Conservation (phyloP, 1,140 invertebrate species). For the Cydia fagiglandana region DNA sequence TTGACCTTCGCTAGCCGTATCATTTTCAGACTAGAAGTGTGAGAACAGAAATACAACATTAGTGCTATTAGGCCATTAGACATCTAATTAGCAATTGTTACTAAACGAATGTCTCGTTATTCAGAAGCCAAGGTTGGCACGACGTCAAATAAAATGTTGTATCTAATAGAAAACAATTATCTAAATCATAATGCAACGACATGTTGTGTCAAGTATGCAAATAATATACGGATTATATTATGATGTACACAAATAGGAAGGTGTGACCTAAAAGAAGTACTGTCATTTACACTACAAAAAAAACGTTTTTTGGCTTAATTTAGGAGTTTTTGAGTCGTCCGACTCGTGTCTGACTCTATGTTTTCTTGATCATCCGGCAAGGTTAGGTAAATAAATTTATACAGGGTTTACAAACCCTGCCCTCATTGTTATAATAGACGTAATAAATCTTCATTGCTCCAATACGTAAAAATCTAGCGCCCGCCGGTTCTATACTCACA, state of each 20-base stretch:
- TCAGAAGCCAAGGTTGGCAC: neutral
- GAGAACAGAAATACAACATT: neutral
- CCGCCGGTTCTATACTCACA: conserved; percentile 43
- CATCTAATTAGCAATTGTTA: conserved; percentile 25
- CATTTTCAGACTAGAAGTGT: conserved; percentile 19
- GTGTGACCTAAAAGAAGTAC: neutral
- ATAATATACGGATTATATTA: neutral
- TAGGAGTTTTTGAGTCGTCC: too few species aligned
- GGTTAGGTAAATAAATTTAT: neutral
- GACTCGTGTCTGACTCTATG: too few species aligned
- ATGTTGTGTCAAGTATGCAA: neutral
- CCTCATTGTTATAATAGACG: conserved; percentile 37
- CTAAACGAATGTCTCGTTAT: conserved; percentile 26
- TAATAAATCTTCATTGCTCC: conserved; percentile 43
- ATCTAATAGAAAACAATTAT: conserved; percentile 7
- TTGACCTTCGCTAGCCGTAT: conserved; percentile 21
- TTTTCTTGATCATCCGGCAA: neutral
- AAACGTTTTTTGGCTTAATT: too few species aligned
- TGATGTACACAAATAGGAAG: neutral
- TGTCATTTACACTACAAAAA: too few species aligned
- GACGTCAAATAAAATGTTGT: neutral
- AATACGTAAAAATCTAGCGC: conserved; percentile 7
- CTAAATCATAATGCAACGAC: neutral
- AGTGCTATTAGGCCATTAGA: conserved; percentile 9
- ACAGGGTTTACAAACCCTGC: neutral